Percentiles rank a stretch among this genome's conserved stretches.
Evolutionary conservation across 2,113 vertebrate genomes (phyloP).

Genomic region (Bambusicola thoracicus): DNA sequence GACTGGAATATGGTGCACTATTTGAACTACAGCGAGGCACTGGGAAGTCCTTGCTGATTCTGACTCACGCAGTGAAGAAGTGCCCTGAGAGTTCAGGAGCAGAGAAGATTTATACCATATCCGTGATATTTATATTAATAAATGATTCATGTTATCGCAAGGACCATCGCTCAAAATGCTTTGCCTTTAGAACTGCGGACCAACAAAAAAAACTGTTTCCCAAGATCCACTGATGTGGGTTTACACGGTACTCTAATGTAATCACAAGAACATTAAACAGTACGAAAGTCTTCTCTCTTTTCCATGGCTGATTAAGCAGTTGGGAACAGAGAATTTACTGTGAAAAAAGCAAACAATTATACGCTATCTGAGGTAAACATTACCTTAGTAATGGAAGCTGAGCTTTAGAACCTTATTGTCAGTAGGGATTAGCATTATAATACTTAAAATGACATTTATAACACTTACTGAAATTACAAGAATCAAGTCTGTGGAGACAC

Average conservation of each 20-base stretch:
- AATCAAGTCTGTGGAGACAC: conserved; percentile 82
- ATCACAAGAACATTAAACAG: conserved; percentile 74
- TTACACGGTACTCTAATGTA: conserved; percentile 62
- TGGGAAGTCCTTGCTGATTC: conserved; percentile 24
- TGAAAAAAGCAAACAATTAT: conserved; percentile 86
- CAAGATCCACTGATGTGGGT: conserved; percentile 35
- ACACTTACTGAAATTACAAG: conserved; percentile 90
- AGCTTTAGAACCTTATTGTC: conserved; percentile 88
- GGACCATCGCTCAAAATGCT: conserved; percentile 47
- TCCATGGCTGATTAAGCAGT: conserved; percentile 88
- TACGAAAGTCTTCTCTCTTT: conserved; percentile 78
- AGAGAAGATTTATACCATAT: conserved; percentile 50
- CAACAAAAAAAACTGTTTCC: conserved; percentile 41
- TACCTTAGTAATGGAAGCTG: conserved; percentile 89
- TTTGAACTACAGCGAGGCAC: conserved; percentile 9
- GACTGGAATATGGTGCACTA: conserved; percentile 60
- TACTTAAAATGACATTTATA: conserved; percentile 92
- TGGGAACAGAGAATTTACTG: conserved; percentile 84
- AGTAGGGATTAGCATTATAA: conserved; percentile 87
- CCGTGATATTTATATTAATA: conserved; percentile 68
- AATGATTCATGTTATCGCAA: conserved; percentile 50
- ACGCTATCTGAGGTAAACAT: conserved; percentile 91
- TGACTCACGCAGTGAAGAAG: neutral
- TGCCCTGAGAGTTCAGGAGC: conserved; percentile 50
- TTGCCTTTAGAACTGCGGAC: conserved; percentile 42